Base-by-base conservation (phyloP, 2,113 vertebrate species). In the Heterocephalus glaber region DNA sequence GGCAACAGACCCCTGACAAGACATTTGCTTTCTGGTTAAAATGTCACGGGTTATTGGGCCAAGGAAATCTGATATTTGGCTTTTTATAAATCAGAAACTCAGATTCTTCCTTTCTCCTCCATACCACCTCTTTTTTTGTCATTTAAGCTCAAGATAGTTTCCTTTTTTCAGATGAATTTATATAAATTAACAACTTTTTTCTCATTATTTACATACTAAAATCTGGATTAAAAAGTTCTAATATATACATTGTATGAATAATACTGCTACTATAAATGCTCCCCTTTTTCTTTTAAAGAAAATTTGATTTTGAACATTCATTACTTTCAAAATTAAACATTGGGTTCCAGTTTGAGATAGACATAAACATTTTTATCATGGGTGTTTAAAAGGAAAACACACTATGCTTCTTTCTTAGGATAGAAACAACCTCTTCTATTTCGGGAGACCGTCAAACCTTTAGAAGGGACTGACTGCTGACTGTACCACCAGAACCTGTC, bases 341-440 rank as follows among this genome's bases (percentile, higher is more conserved):
- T 63, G 16, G 72, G 22, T 28, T 96, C 74, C 47, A 86, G n/a
- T 86, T 92, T 89, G 77, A 96, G 30, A 56, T 28, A 89, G 52
- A 77, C 20, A 44, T 90, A 92, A 90, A 68, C 56, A 35, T 22
- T 54, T 94, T 90, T 91, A 82, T 84, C 16, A 56, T 93, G 35
- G 41, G 92, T 95, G 60, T 89, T 90, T 95, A 19, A 90, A 86
- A 95, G 38, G n/a, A 86, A 95, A 97, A 79, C 22, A 86, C 41
- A 89, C 0, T 10, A 83, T 83, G 61, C 44, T 85, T 88, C 52
- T 94, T 68, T 52, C 47, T 56, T 87, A 88, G 66, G 74, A 77
- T 10, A 93, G 60, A 94, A 92, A 60, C 11, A 89, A 79, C 24
- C 5, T n/a, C 12, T 79, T 58, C 12, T n/a, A 61, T 92, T 68